phyloP scores from a whole-genome alignment of 2,888 invertebrate species.

The Petrolisthes cinctipes region DNA sequence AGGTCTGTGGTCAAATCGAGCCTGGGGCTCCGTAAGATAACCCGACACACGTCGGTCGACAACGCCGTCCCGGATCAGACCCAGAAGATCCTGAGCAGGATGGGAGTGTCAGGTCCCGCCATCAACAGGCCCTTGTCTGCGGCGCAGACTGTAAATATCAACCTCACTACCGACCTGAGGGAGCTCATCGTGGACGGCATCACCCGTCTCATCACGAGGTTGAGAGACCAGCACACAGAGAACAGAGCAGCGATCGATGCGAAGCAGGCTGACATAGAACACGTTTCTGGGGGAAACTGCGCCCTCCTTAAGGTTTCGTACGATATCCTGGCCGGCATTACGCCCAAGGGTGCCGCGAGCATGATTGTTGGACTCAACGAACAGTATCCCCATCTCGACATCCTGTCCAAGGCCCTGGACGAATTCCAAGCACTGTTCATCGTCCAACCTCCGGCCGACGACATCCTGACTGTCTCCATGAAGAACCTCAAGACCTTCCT shows the following conservation, averaged over 20 bases:
- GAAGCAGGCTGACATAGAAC: not conserved
- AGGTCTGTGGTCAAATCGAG: too few relatives aligned
- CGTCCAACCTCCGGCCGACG: not conserved
- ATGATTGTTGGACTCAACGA: not conserved
- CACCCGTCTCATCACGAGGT: not conserved
- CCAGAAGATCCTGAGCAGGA: not conserved
- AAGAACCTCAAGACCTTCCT: not conserved
- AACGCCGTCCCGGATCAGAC: not conserved
- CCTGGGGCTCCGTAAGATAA: too few relatives aligned
- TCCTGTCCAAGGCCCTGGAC: not conserved
- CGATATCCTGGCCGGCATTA: not conserved
- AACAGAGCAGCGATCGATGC: not conserved
- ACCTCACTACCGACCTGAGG: not conserved
- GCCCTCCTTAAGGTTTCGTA: not conserved
- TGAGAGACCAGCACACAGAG: not conserved
- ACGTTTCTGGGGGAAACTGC: not conserved
- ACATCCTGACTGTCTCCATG: not conserved
- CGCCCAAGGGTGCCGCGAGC: not conserved
- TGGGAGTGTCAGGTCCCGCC: too few relatives aligned
- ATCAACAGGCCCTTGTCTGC: too few relatives aligned
- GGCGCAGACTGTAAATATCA: too few relatives aligned
- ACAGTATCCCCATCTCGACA: not conserved
- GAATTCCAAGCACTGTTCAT: not conserved
- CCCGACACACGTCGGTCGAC: too few relatives aligned
- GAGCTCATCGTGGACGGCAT: not conserved